Base-by-base conservation (phyloP, 2,888 invertebrate genomes). In the Unio delphinus region DNA sequence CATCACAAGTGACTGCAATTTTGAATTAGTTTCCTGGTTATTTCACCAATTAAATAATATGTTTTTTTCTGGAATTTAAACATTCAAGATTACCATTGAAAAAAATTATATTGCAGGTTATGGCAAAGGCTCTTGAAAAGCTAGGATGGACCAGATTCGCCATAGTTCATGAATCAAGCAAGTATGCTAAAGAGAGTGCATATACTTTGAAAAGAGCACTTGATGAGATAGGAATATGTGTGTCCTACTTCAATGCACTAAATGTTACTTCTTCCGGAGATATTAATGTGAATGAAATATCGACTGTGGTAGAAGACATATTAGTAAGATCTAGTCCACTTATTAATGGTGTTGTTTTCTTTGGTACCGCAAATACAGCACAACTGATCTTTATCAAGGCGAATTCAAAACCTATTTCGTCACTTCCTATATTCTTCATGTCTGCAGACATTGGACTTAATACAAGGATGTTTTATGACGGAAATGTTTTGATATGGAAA, bases 121-220 rank as follows among this genome's bases (percentile, higher is more conserved):
- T 71, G 64, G 54, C 64, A 26, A 54, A 63, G 1, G 34, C 64
- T 8, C 56, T 71, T 54, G 61, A 62, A 30, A 18, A 61, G 4
- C 56, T 71, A 5, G 28, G 65, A 26, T 71, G 70, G 70, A 71
- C 64, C 54, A 67, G 67, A 23, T 26, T 71, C 18, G 70, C 70
- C n/a, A 58, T 71, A 6, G 20, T 71, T 18, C 67, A 71, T 45
- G 70, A 71, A 28, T 26, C 67, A 57, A 56, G 55, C 20, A 45
- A 57, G 1, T 71, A 71, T 34, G 67, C 67, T 7, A 67, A 6
- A 57, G 61, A 61, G 30, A 64, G 61, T 23, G 61, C 54, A 56
- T 34, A 63, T 15, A 55, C 58, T 4, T 57, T 71, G 18, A 54
- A 20, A 28, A 28, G 4, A 18, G 6, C 3, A 7, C 55, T 61